Evolutionary conservation across 2,113 vertebrate species (phyloP), one percentile per base, ranked within the genome.

Genomic region (Monarcha castaneiventris): DNA sequence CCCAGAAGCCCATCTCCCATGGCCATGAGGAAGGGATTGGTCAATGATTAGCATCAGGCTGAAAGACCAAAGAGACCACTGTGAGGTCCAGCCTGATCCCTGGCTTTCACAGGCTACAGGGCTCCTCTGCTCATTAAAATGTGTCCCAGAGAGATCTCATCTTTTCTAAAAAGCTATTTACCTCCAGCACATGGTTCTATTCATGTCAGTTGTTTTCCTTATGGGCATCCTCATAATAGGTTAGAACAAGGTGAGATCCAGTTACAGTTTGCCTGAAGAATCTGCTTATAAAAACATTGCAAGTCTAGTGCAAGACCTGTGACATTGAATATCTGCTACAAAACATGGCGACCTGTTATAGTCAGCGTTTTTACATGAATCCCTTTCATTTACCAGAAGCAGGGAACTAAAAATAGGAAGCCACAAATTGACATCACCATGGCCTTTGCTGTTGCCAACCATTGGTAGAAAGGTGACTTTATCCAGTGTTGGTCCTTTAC

Each of bases 71-170:
- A 69, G 59, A 51, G 19, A 43, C 25, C 39, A 30, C 27, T 0
- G 0, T 44, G 77, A 33, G 0, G 0, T 39, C 22, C 75, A 73
- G 39, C 54, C 54, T 29, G 32, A 49, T 79, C 30, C 16, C 59
- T 2, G 12, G 16, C 67, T 68, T 79, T 52, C 10, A 4, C 27
- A 56, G 35, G 39, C 48, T 35, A 10, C 44, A 64, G 46, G 54
- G 13, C n/a, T 33, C 18, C 33, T 82, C 75, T 16, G 11, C 39
- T 56, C 79, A 13, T 76, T 69, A 15, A 77, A 89, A 46, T 39
- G 11, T 3, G 0, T 78, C 46, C 52, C 41, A 62, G 29, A 55
- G 10, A 29, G 52, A 54, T 0, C 20, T 48, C 0, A 13, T 56
- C 3, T 74, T 86, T 44, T 59, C 66, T 72, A 43, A 35, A 64